phyloP scores from a whole-genome alignment of 2,113 vertebrate genomes.

The Lontra canadensis region DNA sequence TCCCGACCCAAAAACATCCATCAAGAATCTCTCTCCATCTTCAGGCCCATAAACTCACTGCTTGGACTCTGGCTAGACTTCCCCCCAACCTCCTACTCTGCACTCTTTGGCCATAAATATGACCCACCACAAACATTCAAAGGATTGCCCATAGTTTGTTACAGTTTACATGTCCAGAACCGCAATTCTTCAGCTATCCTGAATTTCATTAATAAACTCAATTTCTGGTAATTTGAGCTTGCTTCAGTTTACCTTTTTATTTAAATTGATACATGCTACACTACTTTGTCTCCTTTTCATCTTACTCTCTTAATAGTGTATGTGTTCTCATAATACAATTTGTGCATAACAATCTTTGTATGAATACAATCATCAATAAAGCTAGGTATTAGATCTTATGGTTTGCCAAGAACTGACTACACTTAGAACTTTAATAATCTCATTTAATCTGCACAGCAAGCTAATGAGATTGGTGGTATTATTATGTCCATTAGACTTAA shows the following conservation, averaged over 20 bases:
- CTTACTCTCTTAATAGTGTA: neutral
- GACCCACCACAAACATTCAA: neutral
- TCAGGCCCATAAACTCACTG: neutral
- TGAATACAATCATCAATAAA: neutral
- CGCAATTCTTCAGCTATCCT: neutral
- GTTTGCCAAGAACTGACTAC: neutral
- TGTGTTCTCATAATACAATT: neutral
- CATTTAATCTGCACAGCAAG: neutral
- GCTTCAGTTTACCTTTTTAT: neutral
- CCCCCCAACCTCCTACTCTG: neutral
- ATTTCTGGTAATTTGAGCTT: neutral
- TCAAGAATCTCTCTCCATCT: neutral
- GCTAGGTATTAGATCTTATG: neutral
- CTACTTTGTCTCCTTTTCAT: neutral
- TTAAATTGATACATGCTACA: neutral
- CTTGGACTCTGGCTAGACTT: neutral
- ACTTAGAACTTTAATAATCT: neutral
- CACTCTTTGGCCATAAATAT: neutral
- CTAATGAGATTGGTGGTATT: neutral
- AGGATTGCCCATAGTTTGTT: neutral
- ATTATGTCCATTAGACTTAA: neutral
- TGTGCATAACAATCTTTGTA: neutral
- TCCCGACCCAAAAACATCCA: neutral
- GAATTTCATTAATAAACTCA: neutral
- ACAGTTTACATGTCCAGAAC: neutral